These are phyloP conservation scores for Toxotes lorentzi DNA, from an alignment of 2,797 vertebrate species.

Conservation along the genomic window DNA sequence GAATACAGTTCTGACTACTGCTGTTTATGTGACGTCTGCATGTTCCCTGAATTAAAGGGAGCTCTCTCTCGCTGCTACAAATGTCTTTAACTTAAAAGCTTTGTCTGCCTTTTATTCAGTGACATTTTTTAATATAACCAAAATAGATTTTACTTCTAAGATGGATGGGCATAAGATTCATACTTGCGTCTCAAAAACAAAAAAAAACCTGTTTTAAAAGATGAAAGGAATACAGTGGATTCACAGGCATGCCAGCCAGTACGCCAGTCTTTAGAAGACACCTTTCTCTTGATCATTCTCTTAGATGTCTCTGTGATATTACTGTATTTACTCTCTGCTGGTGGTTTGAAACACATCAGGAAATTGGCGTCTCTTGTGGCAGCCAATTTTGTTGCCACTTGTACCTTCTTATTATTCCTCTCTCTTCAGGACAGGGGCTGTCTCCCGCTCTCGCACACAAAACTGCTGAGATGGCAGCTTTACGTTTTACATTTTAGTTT, in stretches of 20 bases:
- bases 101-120: slow-evolving; percentile 37
- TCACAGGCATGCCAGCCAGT: slow-evolving; percentile 11
- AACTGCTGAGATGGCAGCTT: slow-evolving; percentile 58
- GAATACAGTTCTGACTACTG: not conserved
- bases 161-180: slow-evolving; percentile 13
- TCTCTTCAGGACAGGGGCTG: slow-evolving; percentile 37
- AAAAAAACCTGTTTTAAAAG: slow-evolving; percentile 16
- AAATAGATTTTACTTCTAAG: slow-evolving; percentile 50
- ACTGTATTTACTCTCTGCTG: slow-evolving; percentile 52
- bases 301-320: slow-evolving; percentile 40
- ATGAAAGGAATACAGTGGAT: slow-evolving; percentile 21
- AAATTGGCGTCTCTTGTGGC: slow-evolving; percentile 53
- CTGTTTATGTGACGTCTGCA: slow-evolving; percentile 24
- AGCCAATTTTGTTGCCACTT: slow-evolving; percentile 59
- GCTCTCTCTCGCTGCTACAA: slow-evolving; percentile 24
- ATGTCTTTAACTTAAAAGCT: slow-evolving; percentile 42
- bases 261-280: slow-evolving; percentile 12
- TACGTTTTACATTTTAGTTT: no score
- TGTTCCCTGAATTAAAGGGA: slow-evolving; percentile 22
- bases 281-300: slow-evolving; percentile 32
- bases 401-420: slow-evolving; percentile 44
- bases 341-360: slow-evolving; percentile 59
- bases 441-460: slow-evolving; percentile 22
- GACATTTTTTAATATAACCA: slow-evolving; percentile 43
- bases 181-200: slow-evolving; percentile 30